Conservation (phyloP, 2,888 invertebrate species). For the Tenthredo distinguenda region DNA sequence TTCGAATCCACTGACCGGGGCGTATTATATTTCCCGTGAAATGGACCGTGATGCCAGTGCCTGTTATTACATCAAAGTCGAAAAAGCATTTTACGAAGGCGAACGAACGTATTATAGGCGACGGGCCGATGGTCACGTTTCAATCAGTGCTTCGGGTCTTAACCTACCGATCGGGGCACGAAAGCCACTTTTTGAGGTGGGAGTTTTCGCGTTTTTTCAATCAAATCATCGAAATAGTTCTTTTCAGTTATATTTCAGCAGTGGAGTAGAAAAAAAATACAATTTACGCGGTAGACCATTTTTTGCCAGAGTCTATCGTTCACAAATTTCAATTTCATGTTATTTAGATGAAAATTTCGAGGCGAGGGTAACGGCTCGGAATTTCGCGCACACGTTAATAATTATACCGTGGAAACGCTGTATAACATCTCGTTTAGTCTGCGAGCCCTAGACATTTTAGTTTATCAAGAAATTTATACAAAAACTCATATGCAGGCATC, state of each 20-base stretch:
- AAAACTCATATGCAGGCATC: too few relatives aligned
- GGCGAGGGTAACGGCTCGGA: neutral
- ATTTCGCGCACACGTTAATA: neutral
- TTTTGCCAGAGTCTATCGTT: neutral
- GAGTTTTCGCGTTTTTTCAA: neutral
- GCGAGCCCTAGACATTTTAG: neutral
- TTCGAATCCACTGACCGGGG: constrained; percentile 40
- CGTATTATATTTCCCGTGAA: constrained; percentile 45
- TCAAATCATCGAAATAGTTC: neutral
- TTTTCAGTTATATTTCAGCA: neutral
- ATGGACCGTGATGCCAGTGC: constrained; percentile 40
- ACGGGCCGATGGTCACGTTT: constrained; percentile 28
- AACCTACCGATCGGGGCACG: constrained; percentile 7
- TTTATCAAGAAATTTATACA: neutral
- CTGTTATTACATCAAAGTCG: constrained; percentile 46
- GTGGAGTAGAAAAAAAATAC: neutral
- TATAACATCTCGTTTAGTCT: neutral
- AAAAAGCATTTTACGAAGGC: constrained; percentile 23
- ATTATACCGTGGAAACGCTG: neutral
- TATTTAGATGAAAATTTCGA: neutral
- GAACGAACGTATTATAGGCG: constrained; percentile 24
- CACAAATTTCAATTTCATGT: constrained; percentile 9
- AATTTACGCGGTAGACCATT: neutral
- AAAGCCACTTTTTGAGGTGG: neutral
- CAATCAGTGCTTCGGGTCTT: constrained; percentile 31